phyloP scores from a whole-genome alignment of 1,140 invertebrate genomes.

The Batillaria attramentaria region DNA sequence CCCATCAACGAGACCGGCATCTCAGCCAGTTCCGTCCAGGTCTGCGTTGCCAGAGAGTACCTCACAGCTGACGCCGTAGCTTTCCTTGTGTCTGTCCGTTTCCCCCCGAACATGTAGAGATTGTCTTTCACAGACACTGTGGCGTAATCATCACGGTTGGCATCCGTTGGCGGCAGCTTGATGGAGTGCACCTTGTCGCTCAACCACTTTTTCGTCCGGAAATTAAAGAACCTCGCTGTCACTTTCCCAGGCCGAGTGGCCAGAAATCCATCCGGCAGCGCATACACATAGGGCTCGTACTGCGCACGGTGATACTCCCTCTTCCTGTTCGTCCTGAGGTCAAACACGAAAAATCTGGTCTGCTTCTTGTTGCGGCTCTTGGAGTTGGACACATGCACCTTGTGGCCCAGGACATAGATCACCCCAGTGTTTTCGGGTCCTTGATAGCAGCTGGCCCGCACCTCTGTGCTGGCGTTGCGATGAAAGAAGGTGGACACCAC shows the following conservation, averaged over 20 bases:
- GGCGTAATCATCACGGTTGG: constrained; percentile 42
- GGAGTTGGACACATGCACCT: constrained; percentile 35
- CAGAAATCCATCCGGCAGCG: constrained; percentile 45
- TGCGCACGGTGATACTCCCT: constrained; percentile 41
- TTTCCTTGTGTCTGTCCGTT: constrained; percentile 31
- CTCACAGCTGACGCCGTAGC: constrained; percentile 40
- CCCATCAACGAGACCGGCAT: constrained; percentile 50
- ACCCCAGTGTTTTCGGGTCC: constrained; percentile 17
- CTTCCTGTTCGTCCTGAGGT: constrained; percentile 33
- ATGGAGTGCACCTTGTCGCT: constrained; percentile 36
- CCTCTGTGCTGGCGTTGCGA: constrained; percentile 45
- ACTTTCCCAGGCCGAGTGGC: constrained; percentile 51
- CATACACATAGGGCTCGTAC: constrained; percentile 47
- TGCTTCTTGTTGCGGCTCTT: constrained; percentile 26
- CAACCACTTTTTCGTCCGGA: constrained; percentile 41
- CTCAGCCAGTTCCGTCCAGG: constrained; percentile 49
- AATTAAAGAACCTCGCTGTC: constrained; percentile 42
- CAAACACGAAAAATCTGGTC: constrained; percentile 40
- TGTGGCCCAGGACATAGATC: constrained; percentile 54
- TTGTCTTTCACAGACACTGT: constrained; percentile 41
- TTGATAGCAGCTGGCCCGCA: constrained; percentile 30
- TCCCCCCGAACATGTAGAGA: constrained; percentile 61
- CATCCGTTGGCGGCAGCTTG: constrained; percentile 39
- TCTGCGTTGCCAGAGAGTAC: constrained; percentile 43
- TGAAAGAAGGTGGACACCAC: constrained; percentile 47